A percentile compares a stretch with the other conserved stretches of the same genome.
These are phyloP conservation scores for Catagonus wagneri DNA, from an alignment of 2,113 vertebrate genomes.

Conservation along the genomic window DNA sequence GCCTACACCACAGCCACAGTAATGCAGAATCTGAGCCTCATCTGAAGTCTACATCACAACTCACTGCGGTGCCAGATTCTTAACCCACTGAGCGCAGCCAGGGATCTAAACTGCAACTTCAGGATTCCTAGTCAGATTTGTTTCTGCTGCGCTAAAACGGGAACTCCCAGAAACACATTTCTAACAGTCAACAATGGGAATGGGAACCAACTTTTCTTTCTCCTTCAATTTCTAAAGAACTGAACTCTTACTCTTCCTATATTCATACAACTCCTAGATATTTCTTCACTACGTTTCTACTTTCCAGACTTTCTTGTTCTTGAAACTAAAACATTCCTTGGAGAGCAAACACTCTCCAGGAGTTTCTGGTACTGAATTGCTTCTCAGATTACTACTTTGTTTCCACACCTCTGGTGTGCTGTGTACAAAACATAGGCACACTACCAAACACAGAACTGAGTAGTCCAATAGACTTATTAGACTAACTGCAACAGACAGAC, in stretches of 20 bases:
- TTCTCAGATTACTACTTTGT: conserved; percentile 53
- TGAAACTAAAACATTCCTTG: not conserved
- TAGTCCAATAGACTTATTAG: conserved; percentile 61
- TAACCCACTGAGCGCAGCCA: too few relatives aligned
- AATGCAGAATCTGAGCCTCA: too few relatives aligned
- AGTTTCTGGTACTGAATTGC: not conserved
- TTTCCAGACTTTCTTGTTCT: conserved; percentile 10
- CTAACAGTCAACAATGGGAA: not conserved
- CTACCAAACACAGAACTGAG: conserved; percentile 36
- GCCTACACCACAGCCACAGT: too few relatives aligned
- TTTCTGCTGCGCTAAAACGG: too few relatives aligned
- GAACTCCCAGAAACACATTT: too few relatives aligned
- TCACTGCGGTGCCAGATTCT: too few relatives aligned
- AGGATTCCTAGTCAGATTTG: too few relatives aligned
- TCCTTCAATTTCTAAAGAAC: not conserved
- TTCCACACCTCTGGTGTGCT: conserved; percentile 19
- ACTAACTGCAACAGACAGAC: conserved; percentile 71
- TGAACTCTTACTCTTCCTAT: not conserved
- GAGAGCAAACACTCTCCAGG: not conserved
- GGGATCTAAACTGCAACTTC: too few relatives aligned
- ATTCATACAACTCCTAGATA: not conserved
- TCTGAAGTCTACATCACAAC: too few relatives aligned
- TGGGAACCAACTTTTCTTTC: not conserved
- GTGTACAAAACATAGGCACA: conserved; percentile 16
- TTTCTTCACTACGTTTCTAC: not conserved